Conservation (phyloP, 2,113 vertebrate genomes). For the Chaenocephalus aceratus region DNA sequence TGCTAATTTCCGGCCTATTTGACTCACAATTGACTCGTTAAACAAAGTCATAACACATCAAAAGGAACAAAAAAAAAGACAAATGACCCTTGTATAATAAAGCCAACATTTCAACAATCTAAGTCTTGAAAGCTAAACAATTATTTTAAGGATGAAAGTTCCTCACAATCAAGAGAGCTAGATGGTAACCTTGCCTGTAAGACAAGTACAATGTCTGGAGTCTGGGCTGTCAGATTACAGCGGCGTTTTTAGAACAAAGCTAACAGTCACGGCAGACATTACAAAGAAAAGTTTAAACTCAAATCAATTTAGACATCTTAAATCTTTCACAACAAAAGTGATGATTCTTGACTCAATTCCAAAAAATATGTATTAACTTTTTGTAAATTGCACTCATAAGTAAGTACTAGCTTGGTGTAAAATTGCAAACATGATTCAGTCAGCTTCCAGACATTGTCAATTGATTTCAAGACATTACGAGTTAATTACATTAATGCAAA, state of each 20-base stretch:
- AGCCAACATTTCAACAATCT: neutral
- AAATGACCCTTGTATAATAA: slow-evolving; percentile 58
- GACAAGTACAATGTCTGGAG: slow-evolving; percentile 76
- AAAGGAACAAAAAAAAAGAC: slow-evolving; percentile 9
- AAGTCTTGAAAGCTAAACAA: too few relatives aligned
- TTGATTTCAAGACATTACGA: neutral
- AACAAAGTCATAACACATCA: neutral
- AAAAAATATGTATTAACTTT: neutral
- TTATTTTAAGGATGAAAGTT: neutral
- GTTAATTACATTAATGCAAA: neutral
- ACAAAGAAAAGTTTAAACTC: neutral
- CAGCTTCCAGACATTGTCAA: slow-evolving; percentile 74
- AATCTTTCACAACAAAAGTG: neutral
- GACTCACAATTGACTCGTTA: neutral
- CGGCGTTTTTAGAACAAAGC: neutral
- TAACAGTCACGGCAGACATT: neutral
- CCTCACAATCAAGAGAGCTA: neutral
- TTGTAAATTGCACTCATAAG: neutral
- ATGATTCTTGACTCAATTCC: neutral
- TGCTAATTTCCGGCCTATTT: too few relatives aligned
- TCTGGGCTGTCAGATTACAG: slow-evolving; percentile 34
- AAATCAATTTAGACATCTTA: too few relatives aligned
- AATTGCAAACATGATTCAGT: neutral
- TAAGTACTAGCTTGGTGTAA: neutral
- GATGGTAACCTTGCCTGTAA: slow-evolving; percentile 59